Evolutionary conservation across 2,888 invertebrate species (phyloP).

Genomic region (Trisateles emortualis): DNA sequence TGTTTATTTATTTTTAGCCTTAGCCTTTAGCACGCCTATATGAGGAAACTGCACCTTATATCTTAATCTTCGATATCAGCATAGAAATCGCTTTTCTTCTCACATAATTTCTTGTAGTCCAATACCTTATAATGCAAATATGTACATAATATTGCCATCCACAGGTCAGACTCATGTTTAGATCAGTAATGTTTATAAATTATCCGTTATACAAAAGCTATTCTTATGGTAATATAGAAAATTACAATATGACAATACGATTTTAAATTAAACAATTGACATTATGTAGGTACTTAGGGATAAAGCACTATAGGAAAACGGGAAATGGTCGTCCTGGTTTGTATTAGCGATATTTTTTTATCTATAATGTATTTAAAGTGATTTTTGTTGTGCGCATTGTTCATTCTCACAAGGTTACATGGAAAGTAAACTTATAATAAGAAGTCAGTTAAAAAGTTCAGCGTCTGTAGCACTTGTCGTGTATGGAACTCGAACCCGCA

Average conservation of each 20-base stretch:
- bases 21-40: background rate
- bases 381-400: too few relatives aligned
- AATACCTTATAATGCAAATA: slow-evolving; percentile 40
- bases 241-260: slow-evolving; percentile 49
- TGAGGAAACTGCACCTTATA: background rate
- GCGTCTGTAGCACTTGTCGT: too few relatives aligned
- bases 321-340: slow-evolving; percentile 18
- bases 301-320: slow-evolving; percentile 26
- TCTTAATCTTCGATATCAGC: slow-evolving; percentile 19
- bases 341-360: slow-evolving; percentile 4
- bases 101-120: slow-evolving; percentile 37
- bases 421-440: too few relatives aligned
- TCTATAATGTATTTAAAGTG: background rate
- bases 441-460: too few relatives aligned
- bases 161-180: slow-evolving; percentile 45
- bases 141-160: slow-evolving; percentile 29
- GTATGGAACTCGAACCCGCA: too few relatives aligned
- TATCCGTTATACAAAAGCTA: slow-evolving; percentile 45
- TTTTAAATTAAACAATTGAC: slow-evolving; percentile 50
- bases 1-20: too few relatives aligned
- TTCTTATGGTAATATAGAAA: slow-evolving; percentile 45
- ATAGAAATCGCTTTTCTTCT: slow-evolving; percentile 44
- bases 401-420: too few relatives aligned
- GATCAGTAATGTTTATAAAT: slow-evolving; percentile 49
- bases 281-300: slow-evolving; percentile 27